A percentile compares a stretch with the other conserved stretches of the same genome.
Evolutionary conservation across 2,888 invertebrate species (phyloP).

Genomic region (Cenopis cana): DNA sequence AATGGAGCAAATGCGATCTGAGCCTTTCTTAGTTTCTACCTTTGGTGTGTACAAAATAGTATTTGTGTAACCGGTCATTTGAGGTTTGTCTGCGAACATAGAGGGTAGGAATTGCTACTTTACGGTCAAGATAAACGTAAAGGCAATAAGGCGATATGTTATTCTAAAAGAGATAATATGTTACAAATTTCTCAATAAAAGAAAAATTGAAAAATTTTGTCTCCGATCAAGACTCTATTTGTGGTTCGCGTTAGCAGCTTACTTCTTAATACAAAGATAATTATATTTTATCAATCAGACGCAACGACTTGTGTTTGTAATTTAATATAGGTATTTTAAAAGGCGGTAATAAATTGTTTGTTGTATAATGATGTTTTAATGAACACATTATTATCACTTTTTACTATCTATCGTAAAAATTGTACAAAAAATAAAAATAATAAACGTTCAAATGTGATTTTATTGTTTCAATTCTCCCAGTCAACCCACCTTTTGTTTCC

Average conservation of each 20-base stretch:
- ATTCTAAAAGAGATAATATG: too few relatives aligned
- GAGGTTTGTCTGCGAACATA: too few relatives aligned
- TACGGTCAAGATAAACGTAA: not conserved
- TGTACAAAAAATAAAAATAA: conserved; percentile 54
- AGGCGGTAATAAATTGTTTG: conserved; percentile 19
- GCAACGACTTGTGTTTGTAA: conserved; percentile 35
- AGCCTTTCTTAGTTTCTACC: not conserved
- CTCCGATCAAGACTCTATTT: too few relatives aligned
- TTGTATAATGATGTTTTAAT: not conserved
- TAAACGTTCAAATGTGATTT: conserved; percentile 48
- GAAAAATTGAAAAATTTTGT: too few relatives aligned
- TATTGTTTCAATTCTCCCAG: not conserved
- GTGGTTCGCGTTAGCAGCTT: too few relatives aligned
- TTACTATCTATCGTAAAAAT: conserved; percentile 48
- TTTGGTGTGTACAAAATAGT: not conserved
- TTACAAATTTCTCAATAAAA: too few relatives aligned
- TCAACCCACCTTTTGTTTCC: not conserved
- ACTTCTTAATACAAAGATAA: too few relatives aligned
- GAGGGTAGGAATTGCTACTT: not conserved
- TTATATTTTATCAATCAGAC: not conserved
- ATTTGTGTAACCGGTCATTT: too few relatives aligned
- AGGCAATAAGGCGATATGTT: too few relatives aligned
- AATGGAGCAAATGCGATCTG: not conserved
- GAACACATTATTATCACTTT: conserved; percentile 39
- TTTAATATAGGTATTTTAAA: conserved; percentile 16